Base-by-base conservation (phyloP, 2,113 vertebrate genomes). In the Cavia aperea region DNA sequence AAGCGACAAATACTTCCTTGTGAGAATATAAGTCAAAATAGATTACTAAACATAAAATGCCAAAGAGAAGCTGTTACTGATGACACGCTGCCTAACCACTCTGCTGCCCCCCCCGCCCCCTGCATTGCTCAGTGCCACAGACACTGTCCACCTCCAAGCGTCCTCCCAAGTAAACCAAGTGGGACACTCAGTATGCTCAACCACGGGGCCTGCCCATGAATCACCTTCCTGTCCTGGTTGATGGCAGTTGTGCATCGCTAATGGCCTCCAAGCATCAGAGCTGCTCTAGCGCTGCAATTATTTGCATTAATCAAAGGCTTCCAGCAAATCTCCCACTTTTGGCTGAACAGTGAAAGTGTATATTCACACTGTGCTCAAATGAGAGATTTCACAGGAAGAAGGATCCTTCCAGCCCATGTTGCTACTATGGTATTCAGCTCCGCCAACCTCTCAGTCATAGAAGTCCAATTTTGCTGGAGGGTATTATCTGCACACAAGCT, bases 241-340 rank as follows among this genome's bases (percentile, higher is more conserved):
- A 88, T 81, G 88, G 86, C 94, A 96, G 92, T 93, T 97, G 82
- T 86, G 92, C 21, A 81, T 85, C 9, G 36, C 83, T 96, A 90
- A 95, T 26, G 43, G 92, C 92, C 93, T 96, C 88, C 93, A 90
- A 96, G 94, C 88, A 62, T 92, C 92, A 84, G 92, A 94, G 84
- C 89, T 65, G 89, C 81, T 95, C 84, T 90, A 60, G 66, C 86
- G 93, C 65, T 86, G 88, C 95, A 95, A 95, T 94, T 95, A 96
- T 95, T 93, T 95, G 95, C 95, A 97, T 95, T 94, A 95, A 97
- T 97, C 95, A 95, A 95, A 96, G 94, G 88, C 95, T 96, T 96
- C 95, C 90, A 94, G 95, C 65, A 93, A 96, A 94, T 90, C 88
- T 83, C 66, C 43, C 73, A 94, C 73, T 87, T 92, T 88, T 43